Conservation (phyloP, 2,888 invertebrate genomes). For the Cerceris rybyensis region DNA sequence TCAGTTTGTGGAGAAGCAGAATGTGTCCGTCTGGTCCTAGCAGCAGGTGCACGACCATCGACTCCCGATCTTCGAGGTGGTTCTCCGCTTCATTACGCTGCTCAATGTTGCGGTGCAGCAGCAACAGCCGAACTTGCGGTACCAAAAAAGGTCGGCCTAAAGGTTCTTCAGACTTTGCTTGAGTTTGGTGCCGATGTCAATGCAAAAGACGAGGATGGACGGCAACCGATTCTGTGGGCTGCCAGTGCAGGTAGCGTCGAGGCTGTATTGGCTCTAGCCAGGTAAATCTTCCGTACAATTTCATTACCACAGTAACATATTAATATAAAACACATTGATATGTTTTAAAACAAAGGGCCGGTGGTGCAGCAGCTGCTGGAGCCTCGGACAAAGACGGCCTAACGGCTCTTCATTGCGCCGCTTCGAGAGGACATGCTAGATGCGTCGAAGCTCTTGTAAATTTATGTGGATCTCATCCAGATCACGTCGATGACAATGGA, state of each 20-base stretch:
- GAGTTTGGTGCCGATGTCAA: slow-evolving; percentile 91
- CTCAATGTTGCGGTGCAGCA: slow-evolving; percentile 96
- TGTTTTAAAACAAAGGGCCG: slow-evolving; percentile 71
- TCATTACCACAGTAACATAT: too few relatives aligned
- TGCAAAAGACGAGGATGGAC: slow-evolving; percentile 94
- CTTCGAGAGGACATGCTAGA: slow-evolving; percentile 96
- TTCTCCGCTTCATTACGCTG: slow-evolving; percentile 97
- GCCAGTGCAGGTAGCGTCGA: slow-evolving; percentile 97
- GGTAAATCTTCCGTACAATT: slow-evolving; percentile 75
- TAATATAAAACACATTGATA: too few relatives aligned
- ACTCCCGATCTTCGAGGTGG: slow-evolving; percentile 97
- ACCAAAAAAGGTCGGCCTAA: slow-evolving; percentile 86
- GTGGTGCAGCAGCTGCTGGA: slow-evolving; percentile 83
- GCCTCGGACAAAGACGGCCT: slow-evolving; percentile 92
- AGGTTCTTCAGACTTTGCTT: slow-evolving; percentile 91
- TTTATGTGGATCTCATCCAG: slow-evolving; percentile 93
- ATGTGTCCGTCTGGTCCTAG: slow-evolving; percentile 91
- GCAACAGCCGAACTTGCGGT: slow-evolving; percentile 82
- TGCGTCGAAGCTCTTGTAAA: slow-evolving; percentile 94
- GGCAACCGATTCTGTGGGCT: slow-evolving; percentile 98
- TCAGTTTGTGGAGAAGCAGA: slow-evolving; percentile 96
- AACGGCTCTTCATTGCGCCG: slow-evolving; percentile 98
- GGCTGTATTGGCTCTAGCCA: slow-evolving; percentile 93
- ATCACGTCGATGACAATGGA: slow-evolving; percentile 94
- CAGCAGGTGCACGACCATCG: slow-evolving; percentile 93